A percentile compares a stretch with the other conserved stretches of the same genome.
phyloP scores from a whole-genome alignment of 2,888 invertebrate species.

The Hesperia comma region DNA sequence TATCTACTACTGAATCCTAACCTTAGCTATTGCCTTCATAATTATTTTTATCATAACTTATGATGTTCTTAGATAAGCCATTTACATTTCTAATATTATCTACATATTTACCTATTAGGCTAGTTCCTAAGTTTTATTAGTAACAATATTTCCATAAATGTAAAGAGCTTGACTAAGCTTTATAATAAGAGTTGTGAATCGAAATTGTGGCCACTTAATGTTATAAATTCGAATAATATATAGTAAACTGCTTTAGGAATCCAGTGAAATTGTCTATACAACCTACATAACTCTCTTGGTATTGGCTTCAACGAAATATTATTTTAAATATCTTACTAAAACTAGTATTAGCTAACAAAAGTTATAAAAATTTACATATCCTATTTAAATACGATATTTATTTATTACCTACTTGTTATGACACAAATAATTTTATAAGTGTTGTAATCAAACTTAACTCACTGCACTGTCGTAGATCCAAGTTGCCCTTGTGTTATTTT shows the following conservation, averaged over 20 bases:
- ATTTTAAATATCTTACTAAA: constrained; percentile 11
- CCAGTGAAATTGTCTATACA: constrained; percentile 2
- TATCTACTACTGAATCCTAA: constrained; percentile 53
- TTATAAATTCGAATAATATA: constrained; percentile 64
- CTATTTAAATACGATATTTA: constrained; percentile 18
- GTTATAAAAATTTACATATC: not conserved
- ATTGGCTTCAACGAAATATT: constrained; percentile 29
- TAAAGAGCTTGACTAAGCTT: constrained; percentile 83
- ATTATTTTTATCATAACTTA: constrained; percentile 52
- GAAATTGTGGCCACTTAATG: constrained; percentile 80
- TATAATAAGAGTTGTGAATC: constrained; percentile 83
- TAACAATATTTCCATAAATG: constrained; percentile 66
- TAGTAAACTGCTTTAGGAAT: constrained; percentile 66
- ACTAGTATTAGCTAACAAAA: constrained; percentile 1
- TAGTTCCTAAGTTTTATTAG: constrained; percentile 54
- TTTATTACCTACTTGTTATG: constrained; percentile 14
- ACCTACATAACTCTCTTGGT: not conserved
- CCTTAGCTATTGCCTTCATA: constrained; percentile 66
- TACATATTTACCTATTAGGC: constrained; percentile 58
- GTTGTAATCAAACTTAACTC: constrained; percentile 2
- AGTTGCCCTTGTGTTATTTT: constrained; percentile 7
- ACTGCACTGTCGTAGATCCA: constrained; percentile 14
- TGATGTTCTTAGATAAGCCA: constrained; percentile 36
- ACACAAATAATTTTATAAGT: constrained; percentile 15
- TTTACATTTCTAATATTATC: constrained; percentile 61